Evolutionary conservation across 2,888 invertebrate species (phyloP).

Genomic region (Harmothoe impar): DNA sequence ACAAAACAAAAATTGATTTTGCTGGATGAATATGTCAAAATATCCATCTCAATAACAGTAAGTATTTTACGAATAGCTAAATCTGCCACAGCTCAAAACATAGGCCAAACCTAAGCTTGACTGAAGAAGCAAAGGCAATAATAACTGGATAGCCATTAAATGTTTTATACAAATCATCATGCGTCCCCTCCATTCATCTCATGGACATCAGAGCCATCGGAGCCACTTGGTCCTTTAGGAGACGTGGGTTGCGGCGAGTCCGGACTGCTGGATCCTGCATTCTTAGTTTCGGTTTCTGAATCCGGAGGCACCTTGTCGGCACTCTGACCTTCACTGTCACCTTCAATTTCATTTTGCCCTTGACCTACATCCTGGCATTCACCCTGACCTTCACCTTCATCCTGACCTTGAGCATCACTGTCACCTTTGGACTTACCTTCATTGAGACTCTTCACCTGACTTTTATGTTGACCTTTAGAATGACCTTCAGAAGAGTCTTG

Average conservation of each 20-base stretch:
- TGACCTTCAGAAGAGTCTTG: neutral
- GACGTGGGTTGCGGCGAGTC: neutral
- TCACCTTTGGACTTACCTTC: conserved; percentile 10
- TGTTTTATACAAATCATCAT: neutral
- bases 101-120: too few relatives aligned
- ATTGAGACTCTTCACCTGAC: neutral
- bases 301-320: neutral
- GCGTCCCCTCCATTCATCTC: neutral
- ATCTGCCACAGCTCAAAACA: too few relatives aligned
- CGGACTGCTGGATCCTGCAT: neutral
- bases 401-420: neutral
- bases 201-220: conserved; percentile 28
- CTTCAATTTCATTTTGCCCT: neutral
- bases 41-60: too few relatives aligned
- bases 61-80: too few relatives aligned
- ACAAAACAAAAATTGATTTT: too few relatives aligned
- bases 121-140: neutral
- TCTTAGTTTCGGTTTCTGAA: too few relatives aligned
- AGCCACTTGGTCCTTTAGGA: neutral
- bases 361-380: neutral
- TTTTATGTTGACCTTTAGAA: conserved; percentile 4
- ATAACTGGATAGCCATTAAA: neutral
- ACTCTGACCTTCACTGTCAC: conserved; percentile 18
- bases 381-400: neutral
- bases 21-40: too few relatives aligned